Evolutionary conservation across 2,113 vertebrate species (phyloP), one percentile per base, ranked within the genome.

Genomic region (Pterophyllum scalare): DNA sequence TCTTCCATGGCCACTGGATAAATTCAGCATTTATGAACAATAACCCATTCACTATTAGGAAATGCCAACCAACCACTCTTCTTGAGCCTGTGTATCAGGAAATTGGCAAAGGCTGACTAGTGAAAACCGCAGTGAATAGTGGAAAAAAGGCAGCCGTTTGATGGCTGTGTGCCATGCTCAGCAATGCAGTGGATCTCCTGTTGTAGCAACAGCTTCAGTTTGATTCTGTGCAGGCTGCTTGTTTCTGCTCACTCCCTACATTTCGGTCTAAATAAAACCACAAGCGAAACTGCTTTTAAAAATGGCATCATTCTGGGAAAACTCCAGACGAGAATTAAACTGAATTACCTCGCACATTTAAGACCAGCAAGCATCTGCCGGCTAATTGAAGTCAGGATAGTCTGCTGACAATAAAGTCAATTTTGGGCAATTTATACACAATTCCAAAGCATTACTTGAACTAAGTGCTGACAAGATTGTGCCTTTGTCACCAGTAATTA

Each of bases 51-150:
- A 90, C 91, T 65, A 80, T 78, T 26, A 84, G 80, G 35, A 72
- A 86, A 80, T 33, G 76, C 49, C 70, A 74, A n/a, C n/a, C 31
- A 14, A 83, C 52, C 24, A 84, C 82, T 67, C 86, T 81, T 80
- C 65, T 72, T 59, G 46, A 77, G 75, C 38, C 54, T 22, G 67
- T 14, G 52, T 85, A 90, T 91, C 72, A 80, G 77, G 85, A 92
- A 92, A 91, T 33, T 91, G 90, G 87, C 90, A 89, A 80, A 80
- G 85, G 79, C 86, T 77, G 35, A 6, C 59, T 74, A 80, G 89
- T 85, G 79, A 92, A 92, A 93, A 88, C 58, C 11, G 40, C 83
- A 89, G 85, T 90, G 91, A 91, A 90, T 83, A 74, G 88, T 89
- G 58, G 82, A 80, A 33, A 77, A 40, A 65, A 81, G 62, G 86